Base-by-base conservation (phyloP, 2,888 invertebrate species). In the Lasioglossum villosulum region DNA sequence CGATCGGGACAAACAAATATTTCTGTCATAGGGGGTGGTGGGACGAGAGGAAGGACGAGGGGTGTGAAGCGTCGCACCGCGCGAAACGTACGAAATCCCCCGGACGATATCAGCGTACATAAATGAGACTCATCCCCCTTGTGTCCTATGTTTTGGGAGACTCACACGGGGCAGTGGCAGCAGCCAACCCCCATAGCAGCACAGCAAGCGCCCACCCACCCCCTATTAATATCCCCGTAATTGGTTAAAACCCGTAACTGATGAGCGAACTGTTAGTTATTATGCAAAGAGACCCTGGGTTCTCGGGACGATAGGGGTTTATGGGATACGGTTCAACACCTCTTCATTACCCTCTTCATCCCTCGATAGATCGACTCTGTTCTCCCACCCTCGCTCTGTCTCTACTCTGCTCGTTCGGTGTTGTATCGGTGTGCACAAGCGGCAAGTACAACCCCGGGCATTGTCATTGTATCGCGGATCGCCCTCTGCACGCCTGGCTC, bases 171-270 rank as follows among this genome's bases (percentile, higher is more conserved):
- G 27, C 45, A 45, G 37, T 5, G 0, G n/a, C 30, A 27, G 59
- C 70, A 23, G 23, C 56, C 63, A 39, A 19, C 66, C 71, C 59
- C 75, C 12, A n/a, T 37, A 19, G 45, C 37, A 34, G 4, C 34
- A 39, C 56, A 19, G n/a, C 70, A n/a, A 70, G 39, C 56, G 56
- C 70, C 37, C 70, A 34, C 59, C 70, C 63, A 82, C 84, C 84
- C 91, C 84, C 68, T 68, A 89, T 91, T 93, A 93, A 93, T 94
- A 94, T 93, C 90, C 90, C 86, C 90, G 91, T 94, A 93, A 95
- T 95, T 94, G 94, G 93, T 93, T 95, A 95, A 95, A 94, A 94
- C 95, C 95, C 95, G 95, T 95, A 93, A 95, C 93, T 93, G 94
- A 95, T 94, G 93, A 94, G 93, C 91, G 94, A 93, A 92, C 94